Base-by-base conservation (phyloP, 1,140 invertebrate species). In the Tribolium castaneum region DNA sequence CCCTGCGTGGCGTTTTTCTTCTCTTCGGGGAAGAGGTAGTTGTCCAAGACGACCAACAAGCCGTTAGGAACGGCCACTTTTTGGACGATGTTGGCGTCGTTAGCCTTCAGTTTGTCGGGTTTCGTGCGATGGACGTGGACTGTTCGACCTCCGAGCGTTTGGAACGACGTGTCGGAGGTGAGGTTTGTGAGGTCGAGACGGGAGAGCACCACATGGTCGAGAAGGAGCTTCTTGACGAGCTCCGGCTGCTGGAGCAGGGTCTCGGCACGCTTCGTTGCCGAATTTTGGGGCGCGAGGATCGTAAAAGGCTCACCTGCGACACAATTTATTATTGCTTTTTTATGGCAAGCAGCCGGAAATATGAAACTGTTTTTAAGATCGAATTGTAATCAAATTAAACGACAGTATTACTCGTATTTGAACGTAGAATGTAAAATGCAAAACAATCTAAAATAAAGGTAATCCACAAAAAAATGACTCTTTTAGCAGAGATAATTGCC, bases 301-400 rank as follows among this genome's bases (percentile, higher is more conserved):
- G 90, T 91, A 79, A 89, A 91, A 2, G 89, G 88, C 71, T 89
- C 87, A 83, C 90, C 90, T 91, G 87, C 4, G 87, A 87, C 56
- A 70, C 75, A 82, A 83, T 78, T 22, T 25, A 75, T 16, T 59
- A 54, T 54, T 54, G 13, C 25, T 30, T 30, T 6, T 30, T 30
- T 30, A 30, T 30, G 1, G 5, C 25, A 30, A 4, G 4, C 6
- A 30, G 3, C 25, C 1, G 6, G 25, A 30, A 30, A 30, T 30
- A 30, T 19, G 16, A 19, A 19, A 1, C 1, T 19, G 16, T 19
- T 19, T 19, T 19, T 19, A 2, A 19, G 16, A 19, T 19, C 16
- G 16, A 19, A 19, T 19, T 19, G 2, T 1, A 19, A 19, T 19
- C 16, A 2, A 19, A 19, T 19, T 19, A 19, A 19, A 19, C 16